These are phyloP conservation scores for Magallana ariakensis DNA, from an alignment of 1,140 invertebrate genomes.

Conservation along the genomic window DNA sequence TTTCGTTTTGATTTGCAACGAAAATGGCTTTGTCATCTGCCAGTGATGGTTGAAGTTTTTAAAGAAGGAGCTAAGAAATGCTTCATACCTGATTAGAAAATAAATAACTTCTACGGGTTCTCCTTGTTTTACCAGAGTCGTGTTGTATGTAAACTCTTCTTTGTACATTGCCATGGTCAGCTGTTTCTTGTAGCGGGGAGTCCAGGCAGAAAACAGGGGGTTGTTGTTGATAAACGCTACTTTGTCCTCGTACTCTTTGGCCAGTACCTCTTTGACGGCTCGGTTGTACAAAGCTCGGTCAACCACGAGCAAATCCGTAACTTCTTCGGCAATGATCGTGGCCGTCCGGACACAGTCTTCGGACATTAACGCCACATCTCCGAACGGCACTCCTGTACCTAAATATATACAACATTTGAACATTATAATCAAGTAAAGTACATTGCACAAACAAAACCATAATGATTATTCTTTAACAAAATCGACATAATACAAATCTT, in stretches of 20 bases:
- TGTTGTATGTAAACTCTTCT: constrained; percentile 74
- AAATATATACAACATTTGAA: neutral
- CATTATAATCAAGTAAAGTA: no score
- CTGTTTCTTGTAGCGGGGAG: constrained; percentile 77
- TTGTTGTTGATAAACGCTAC: constrained; percentile 73
- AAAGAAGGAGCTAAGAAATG: neutral
- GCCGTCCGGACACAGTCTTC: constrained; percentile 77
- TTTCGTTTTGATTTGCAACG: no score
- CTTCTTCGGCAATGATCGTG: constrained; percentile 73
- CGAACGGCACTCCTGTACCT: constrained; percentile 77
- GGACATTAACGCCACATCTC: constrained; percentile 76
- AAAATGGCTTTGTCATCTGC: no score
- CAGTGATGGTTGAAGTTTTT: no score
- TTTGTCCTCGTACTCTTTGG: constrained; percentile 77
- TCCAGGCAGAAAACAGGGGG: constrained; percentile 74
- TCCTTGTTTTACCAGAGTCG: constrained; percentile 73
- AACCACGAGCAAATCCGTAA: constrained; percentile 75
- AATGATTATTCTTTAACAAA: no score
- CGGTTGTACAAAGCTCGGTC: constrained; percentile 77
- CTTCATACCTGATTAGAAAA: constrained; percentile 76
- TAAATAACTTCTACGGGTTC: constrained; percentile 74
- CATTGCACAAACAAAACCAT: no score
- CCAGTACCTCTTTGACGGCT: constrained; percentile 76
- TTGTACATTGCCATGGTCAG: constrained; percentile 78
- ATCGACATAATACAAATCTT: no score